phyloP scores from a whole-genome alignment of 2,113 vertebrate species.

The Trinectes maculatus region DNA sequence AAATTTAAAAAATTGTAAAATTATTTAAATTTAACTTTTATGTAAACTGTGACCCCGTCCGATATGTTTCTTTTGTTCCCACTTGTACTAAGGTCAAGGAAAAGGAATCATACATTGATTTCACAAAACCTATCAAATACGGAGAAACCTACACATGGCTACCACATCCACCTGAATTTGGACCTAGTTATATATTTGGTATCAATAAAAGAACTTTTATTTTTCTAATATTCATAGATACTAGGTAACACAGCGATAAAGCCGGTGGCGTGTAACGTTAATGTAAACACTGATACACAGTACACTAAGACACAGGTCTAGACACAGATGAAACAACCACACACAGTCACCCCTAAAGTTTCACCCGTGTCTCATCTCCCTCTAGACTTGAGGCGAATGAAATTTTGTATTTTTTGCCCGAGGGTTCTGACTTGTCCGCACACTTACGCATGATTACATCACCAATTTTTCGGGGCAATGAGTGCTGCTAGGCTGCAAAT shows the following conservation, averaged over 20 bases:
- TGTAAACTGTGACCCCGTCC: background rate
- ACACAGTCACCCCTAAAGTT: slow-evolving; percentile 16
- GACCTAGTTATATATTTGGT: background rate
- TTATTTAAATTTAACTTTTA: background rate
- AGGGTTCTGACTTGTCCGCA: slow-evolving; percentile 54
- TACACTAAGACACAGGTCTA: slow-evolving; percentile 14
- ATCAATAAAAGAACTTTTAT: too few relatives aligned
- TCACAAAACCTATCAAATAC: background rate
- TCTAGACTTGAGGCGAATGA: slow-evolving; percentile 12
- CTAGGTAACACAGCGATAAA: too few relatives aligned
- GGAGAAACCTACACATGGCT: background rate
- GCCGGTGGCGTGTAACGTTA: too few relatives aligned
- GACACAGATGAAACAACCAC: slow-evolving; percentile 24
- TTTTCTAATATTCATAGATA: too few relatives aligned
- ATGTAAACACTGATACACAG: background rate
- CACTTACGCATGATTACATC: slow-evolving; percentile 67
- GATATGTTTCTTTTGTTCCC: background rate
- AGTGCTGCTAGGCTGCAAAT: slow-evolving; percentile 35
- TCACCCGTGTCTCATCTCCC: slow-evolving; percentile 27
- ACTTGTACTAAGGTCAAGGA: background rate
- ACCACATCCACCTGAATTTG: background rate
- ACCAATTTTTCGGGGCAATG: slow-evolving; percentile 56
- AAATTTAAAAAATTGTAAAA: background rate
- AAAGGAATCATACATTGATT: too few relatives aligned
- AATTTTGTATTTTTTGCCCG: slow-evolving; percentile 55